Evolutionary conservation across 2,797 vertebrate genomes (phyloP).

Genomic region (Rousettus madagascariensis): DNA sequence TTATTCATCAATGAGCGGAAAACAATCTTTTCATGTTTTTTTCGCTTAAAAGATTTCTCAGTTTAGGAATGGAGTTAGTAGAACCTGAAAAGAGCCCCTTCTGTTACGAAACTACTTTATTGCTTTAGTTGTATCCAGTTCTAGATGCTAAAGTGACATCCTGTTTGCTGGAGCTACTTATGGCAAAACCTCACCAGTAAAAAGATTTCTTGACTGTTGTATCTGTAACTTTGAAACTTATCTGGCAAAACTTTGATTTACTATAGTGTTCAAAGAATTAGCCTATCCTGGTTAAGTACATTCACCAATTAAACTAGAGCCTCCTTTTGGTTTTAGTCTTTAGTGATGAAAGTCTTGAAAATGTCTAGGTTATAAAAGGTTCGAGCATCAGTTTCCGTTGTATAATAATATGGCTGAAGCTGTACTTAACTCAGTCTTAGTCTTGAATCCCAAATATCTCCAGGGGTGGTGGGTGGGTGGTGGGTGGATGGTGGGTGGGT

Average conservation of each 20-base stretch:
- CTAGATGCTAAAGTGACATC: neutral
- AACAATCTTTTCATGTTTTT: neutral
- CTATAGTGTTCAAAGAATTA: neutral
- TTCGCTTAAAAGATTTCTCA: neutral
- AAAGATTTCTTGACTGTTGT: neutral
- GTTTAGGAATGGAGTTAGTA: neutral
- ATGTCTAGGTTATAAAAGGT: neutral
- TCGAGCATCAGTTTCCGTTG: neutral
- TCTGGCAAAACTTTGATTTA: neutral
- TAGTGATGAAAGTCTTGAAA: constrained; percentile 20
- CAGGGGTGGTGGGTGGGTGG: neutral
- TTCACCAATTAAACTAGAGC: neutral
- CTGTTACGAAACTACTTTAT: neutral
- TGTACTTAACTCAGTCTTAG: neutral
- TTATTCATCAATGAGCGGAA: neutral
- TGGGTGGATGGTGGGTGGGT: neutral
- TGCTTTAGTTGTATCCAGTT: constrained; percentile 12
- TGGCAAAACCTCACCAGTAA: neutral
- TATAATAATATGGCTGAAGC: neutral
- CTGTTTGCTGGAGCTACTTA: constrained; percentile 1
- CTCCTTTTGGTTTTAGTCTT: neutral
- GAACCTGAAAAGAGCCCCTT: neutral
- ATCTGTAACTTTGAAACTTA: constrained; percentile 48
- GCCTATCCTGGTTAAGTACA: neutral
- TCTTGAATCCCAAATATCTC: neutral